A percentile compares a stretch with the other conserved stretches of the same genome.
These are phyloP conservation scores for Momotus momota DNA, from an alignment of 2,797 vertebrate species.

Conservation along the genomic window DNA sequence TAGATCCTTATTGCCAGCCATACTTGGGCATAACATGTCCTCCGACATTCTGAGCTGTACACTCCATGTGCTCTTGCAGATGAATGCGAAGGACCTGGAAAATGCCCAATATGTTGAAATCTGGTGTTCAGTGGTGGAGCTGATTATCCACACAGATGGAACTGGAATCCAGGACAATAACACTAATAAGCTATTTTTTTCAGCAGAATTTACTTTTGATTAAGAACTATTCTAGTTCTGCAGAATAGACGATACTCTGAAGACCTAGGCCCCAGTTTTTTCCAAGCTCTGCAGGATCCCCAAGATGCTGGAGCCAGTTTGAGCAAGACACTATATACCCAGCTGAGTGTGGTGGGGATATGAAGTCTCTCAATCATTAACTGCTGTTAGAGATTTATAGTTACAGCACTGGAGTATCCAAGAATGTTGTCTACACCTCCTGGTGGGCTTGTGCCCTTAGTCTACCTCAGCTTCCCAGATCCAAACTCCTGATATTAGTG, in stretches of 20 bases:
- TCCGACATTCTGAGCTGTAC: not conserved
- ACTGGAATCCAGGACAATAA: not conserved
- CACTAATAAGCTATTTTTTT: not conserved
- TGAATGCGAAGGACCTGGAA: not conserved
- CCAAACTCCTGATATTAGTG: not conserved
- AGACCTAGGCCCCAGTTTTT: not conserved
- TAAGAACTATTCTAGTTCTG: not conserved
- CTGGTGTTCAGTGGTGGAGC: not conserved
- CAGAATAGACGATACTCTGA: not conserved
- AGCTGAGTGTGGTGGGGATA: not conserved
- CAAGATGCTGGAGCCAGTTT: not conserved
- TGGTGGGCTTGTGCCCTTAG: not conserved
- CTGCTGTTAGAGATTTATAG: not conserved
- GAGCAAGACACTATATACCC: not conserved
- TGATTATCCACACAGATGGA: not conserved
- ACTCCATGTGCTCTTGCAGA: not conserved
- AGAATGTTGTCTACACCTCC: not conserved
- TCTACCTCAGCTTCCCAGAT: not conserved
- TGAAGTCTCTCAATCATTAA: not conserved
- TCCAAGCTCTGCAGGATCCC: not conserved
- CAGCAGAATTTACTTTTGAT: not conserved
- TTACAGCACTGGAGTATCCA: not conserved
- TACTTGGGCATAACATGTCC: not conserved
- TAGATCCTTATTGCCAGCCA: not conserved
- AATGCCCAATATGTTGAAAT: not conserved